phyloP scores from a whole-genome alignment of 35 echinoderm and acorn worm genomes.

The Amphiura filiformis region DNA sequence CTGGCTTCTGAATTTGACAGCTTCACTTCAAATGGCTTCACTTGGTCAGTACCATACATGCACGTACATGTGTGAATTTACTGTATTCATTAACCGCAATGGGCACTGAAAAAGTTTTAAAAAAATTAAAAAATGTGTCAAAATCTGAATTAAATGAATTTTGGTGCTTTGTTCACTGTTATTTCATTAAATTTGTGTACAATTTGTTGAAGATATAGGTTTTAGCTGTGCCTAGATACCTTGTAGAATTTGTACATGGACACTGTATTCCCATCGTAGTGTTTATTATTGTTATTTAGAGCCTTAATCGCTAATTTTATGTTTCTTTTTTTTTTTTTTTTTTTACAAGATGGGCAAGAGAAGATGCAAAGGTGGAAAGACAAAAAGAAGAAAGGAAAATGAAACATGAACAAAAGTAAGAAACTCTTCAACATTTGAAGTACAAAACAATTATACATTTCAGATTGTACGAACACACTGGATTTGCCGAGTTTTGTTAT shows the following conservation, averaged over 20 bases:
- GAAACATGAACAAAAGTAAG: not conserved
- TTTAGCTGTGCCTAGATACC: not conserved
- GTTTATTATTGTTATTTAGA: not conserved
- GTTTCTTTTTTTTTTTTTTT: not conserved
- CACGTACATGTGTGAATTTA: too few species aligned
- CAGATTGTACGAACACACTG: too few species aligned
- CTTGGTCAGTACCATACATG: too few species aligned
- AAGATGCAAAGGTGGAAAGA: not conserved
- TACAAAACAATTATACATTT: too few species aligned
- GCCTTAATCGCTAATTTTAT: not conserved
- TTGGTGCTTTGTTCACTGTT: not conserved
- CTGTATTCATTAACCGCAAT: too few species aligned
- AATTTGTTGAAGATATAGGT: not conserved
- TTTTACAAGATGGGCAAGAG: not conserved
- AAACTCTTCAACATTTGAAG: too few species aligned
- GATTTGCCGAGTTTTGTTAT: too few species aligned
- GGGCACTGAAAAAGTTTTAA: too few species aligned
- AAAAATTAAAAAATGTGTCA: too few species aligned
- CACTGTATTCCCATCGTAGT: not conserved
- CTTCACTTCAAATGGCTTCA: too few species aligned
- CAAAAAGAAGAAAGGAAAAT: not conserved
- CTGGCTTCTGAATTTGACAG: too few species aligned
- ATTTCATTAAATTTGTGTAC: not conserved
- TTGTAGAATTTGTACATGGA: not conserved
- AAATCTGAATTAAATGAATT: not conserved